phyloP scores from a whole-genome alignment of 2,888 invertebrate species.

The Myathropa florea region DNA sequence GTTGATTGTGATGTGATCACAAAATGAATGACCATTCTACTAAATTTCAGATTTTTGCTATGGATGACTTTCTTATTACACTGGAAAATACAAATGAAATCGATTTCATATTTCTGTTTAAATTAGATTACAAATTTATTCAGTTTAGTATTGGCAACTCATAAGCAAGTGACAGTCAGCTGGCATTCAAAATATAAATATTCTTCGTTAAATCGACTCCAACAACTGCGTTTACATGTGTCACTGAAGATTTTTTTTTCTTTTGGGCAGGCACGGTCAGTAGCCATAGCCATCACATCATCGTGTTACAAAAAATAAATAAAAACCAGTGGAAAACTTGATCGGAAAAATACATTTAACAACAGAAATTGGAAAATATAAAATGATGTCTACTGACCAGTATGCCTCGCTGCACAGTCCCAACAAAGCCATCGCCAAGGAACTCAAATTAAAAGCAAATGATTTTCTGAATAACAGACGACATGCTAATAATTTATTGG shows the following conservation, averaged over 20 bases:
- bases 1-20: neutral
- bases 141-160: neutral
- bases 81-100: too few relatives aligned
- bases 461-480: conserved; percentile 86
- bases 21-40: too few relatives aligned
- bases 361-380: conserved; percentile 4
- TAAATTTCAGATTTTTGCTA: neutral
- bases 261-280: conserved; percentile 48
- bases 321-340: conserved; percentile 31
- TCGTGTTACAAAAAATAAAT: conserved; percentile 66
- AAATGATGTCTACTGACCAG: conserved; percentile 70
- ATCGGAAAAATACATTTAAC: conserved; percentile 15
- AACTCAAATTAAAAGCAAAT: conserved; percentile 86
- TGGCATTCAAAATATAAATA: conserved; percentile 26
- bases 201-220: conserved; percentile 24
- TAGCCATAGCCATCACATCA: conserved; percentile 66
- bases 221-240: conserved; percentile 40
- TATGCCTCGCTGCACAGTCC: conserved; percentile 43
- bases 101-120: too few relatives aligned
- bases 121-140: too few relatives aligned
- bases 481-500: conserved; percentile 85
- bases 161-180: conserved; percentile 41
- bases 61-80: too few relatives aligned
- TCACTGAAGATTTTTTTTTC: conserved; percentile 22
- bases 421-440: conserved; percentile 84